These are phyloP conservation scores for Miniopterus natalensis DNA, from an alignment of 2,113 vertebrate genomes.

Conservation along the genomic window DNA sequence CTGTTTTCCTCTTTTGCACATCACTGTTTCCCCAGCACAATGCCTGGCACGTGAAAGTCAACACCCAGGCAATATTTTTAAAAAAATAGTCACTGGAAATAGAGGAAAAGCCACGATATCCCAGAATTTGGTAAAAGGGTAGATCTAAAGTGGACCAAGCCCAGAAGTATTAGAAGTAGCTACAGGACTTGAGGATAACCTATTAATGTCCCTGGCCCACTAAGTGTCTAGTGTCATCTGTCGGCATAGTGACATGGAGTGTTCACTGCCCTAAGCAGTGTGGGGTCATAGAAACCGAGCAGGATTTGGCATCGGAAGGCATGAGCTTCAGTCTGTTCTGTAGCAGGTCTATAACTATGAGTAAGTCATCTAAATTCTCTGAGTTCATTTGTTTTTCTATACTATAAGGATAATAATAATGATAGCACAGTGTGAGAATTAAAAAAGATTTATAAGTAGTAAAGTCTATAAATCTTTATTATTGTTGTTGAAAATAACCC, in stretches of 20 bases:
- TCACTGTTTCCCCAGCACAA: not conserved
- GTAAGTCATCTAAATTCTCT: not conserved
- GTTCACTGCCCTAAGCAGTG: not conserved
- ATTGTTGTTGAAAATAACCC: not conserved
- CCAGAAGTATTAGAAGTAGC: not conserved
- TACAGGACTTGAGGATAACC: not conserved
- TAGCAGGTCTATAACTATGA: not conserved
- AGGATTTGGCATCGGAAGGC: not conserved
- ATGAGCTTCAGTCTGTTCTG: not conserved
- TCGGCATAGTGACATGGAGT: not conserved
- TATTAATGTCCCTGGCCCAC: not conserved
- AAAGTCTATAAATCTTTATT: not conserved
- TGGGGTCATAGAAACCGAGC: not conserved
- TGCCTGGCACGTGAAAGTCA: not conserved
- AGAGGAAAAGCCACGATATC: not conserved
- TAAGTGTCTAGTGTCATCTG: not conserved
- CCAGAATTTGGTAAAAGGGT: conserved; percentile 1
- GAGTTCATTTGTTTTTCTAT: not conserved
- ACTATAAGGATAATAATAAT: not conserved
- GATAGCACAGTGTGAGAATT: not conserved
- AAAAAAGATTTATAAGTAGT: not conserved
- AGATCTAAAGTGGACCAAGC: not conserved
- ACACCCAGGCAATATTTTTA: not conserved
- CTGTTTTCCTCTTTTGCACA: not conserved
- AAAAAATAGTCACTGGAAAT: not conserved